Conservation (phyloP, 2,113 vertebrate genomes). For the Muscicapa adusta region DNA sequence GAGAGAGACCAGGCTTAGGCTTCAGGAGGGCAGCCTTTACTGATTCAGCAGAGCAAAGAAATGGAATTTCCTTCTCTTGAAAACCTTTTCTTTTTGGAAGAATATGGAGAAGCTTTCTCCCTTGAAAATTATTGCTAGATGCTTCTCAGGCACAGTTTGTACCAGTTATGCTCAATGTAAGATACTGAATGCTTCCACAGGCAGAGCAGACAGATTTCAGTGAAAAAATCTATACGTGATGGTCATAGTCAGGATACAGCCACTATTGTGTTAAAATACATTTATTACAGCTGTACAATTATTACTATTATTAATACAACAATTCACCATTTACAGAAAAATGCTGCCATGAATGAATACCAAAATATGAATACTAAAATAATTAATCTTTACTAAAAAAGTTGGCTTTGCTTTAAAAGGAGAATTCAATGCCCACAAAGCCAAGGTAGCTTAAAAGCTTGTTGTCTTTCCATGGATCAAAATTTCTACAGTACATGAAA, state of each 20-base stretch:
- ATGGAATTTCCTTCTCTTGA: background rate
- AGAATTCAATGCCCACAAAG: background rate
- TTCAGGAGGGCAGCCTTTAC: background rate
- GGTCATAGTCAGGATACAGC: background rate
- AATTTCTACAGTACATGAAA: background rate
- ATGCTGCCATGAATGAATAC: background rate
- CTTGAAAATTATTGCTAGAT: background rate
- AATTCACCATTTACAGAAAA: background rate
- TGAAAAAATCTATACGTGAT: background rate
- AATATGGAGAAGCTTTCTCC: background rate
- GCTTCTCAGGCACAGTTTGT: background rate
- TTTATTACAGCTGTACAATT: background rate
- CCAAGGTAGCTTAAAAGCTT: background rate
- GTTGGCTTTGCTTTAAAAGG: background rate
- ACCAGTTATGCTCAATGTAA: background rate
- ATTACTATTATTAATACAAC: background rate
- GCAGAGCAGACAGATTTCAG: background rate
- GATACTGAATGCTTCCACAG: background rate
- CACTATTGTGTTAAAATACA: background rate
- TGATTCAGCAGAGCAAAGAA: background rate
- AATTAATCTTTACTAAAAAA: background rate
- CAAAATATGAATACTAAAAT: background rate
- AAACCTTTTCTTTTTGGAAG: background rate
- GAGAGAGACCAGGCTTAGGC: background rate
- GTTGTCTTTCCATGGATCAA: background rate